Conservation (phyloP, 2,113 vertebrate species). For the Patagioenas fasciata region DNA sequence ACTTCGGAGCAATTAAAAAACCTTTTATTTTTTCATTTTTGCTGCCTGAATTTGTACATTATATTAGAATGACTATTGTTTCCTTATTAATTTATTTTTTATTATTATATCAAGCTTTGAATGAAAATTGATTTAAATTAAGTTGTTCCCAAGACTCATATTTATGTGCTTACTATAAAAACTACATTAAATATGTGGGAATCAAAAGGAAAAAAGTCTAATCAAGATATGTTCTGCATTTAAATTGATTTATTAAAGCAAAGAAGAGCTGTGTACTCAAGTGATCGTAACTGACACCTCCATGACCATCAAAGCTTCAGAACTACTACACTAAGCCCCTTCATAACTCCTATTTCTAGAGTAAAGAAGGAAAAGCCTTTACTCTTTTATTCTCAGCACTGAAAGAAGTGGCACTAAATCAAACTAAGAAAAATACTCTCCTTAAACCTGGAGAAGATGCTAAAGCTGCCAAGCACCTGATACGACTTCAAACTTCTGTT, state of each 20-base stretch:
- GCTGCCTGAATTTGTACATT: background rate
- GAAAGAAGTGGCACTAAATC: background rate
- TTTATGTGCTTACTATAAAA: background rate
- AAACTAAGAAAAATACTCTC: background rate
- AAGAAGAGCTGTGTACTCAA: background rate
- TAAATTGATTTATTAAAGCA: background rate
- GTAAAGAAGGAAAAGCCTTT: background rate
- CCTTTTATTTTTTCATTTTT: background rate
- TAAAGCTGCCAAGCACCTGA: background rate
- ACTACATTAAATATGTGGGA: background rate
- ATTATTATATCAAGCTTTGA: background rate
- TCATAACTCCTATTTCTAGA: background rate
- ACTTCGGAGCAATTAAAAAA: background rate
- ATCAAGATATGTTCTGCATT: background rate
- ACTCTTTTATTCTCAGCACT: background rate
- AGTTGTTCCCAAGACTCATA: background rate
- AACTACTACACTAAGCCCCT: background rate
- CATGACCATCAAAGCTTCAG: background rate
- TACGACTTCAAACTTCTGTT: background rate
- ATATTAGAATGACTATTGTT: background rate
- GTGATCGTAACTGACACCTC: background rate
- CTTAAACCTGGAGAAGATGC: background rate
- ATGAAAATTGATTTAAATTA: background rate
- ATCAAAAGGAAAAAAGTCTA: background rate
- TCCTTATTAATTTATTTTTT: background rate